Evolutionary conservation across 2,888 invertebrate genomes (phyloP).

Genomic region (Leptura quadrifasciata): DNA sequence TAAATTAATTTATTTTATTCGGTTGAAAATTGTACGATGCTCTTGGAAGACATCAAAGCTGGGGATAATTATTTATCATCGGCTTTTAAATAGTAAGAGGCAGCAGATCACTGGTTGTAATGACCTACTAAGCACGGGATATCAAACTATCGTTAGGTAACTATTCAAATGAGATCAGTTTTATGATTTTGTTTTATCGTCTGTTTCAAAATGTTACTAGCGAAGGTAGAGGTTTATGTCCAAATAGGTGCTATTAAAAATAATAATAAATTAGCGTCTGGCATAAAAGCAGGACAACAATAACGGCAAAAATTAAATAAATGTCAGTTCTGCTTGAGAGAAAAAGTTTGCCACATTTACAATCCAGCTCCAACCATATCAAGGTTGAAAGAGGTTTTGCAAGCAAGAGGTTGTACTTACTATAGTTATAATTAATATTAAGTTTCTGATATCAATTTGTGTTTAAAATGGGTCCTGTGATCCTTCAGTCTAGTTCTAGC

Average conservation of each 20-base stretch:
- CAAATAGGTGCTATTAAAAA: background rate
- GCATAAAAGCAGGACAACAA: background rate
- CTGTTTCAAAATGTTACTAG: background rate
- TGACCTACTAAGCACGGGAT: background rate
- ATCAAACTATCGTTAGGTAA: background rate
- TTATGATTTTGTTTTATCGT: slow-evolving; percentile 2
- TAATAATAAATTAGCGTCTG: background rate
- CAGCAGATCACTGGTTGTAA: slow-evolving; percentile 7
- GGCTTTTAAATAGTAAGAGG: slow-evolving; percentile 5
- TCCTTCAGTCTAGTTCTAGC: too few relatives aligned
- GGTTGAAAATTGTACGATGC: slow-evolving; percentile 13
- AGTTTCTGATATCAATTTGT: too few relatives aligned
- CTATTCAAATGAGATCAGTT: slow-evolving; percentile 3
- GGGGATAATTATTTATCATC: slow-evolving; percentile 19
- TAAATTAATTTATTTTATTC: slow-evolving; percentile 51
- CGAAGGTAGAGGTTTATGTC: background rate
- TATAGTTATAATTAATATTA: too few relatives aligned
- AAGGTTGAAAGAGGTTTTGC: too few relatives aligned
- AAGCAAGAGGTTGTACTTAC: too few relatives aligned
- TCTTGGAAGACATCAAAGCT: slow-evolving; percentile 12
- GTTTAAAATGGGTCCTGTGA: too few relatives aligned
- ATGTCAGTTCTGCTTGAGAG: too few relatives aligned
- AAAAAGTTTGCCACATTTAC: too few relatives aligned
- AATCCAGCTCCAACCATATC: too few relatives aligned
- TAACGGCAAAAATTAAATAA: too few relatives aligned